Base-by-base conservation (phyloP, 2,797 vertebrate species). In the Chelon labrosus region DNA sequence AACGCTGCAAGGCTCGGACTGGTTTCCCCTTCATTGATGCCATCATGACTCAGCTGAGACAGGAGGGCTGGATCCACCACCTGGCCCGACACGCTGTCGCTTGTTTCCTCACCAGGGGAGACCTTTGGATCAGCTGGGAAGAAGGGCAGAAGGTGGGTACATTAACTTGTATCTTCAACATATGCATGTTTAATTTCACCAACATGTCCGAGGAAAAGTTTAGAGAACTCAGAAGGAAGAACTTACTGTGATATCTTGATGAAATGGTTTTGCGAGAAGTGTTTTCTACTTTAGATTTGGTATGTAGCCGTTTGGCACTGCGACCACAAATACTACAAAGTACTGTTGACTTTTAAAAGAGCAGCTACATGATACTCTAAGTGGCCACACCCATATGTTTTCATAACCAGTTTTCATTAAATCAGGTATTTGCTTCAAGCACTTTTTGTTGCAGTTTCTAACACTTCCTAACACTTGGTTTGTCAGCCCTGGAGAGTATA, bases 41-140 rank as follows among this genome's bases (percentile, higher is more conserved):
- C 83, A 94, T 94, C 79, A 93, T 95, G 94, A 95, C 88, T 10
- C 94, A 96, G 93, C 85, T 95, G 58, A 84, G 85, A 37, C 80
- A 85, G 13, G 92, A 96, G 81, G 94, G 94, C 47, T 96, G 94
- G 94, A 94, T 95, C 74, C 94, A 96, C 69, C 94, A 96, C 79
- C 87, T 95, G 25, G 93, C 91, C 47, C 86, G 91, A 19, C 95
- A 96, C 0, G 91, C 93, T 0, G 89, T 95, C 0, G 94, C 94
- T 49, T 95, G 94, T 73, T 95, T 96, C 65, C 90, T 94, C 72
- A 95, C 93, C 9, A 85, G 92, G 0, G 93, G 93, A 41, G 94
- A 96, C 69, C 88, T 95, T 27, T 91, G 86, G 94, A 90, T 95
- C 85, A 95, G 75, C 77, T 95, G 93, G 95, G 94, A 95, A 59